A percentile compares a stretch with the other conserved stretches of the same genome.
Conservation (phyloP, 2,797 vertebrate genomes). For the Tragopan temminckii region DNA sequence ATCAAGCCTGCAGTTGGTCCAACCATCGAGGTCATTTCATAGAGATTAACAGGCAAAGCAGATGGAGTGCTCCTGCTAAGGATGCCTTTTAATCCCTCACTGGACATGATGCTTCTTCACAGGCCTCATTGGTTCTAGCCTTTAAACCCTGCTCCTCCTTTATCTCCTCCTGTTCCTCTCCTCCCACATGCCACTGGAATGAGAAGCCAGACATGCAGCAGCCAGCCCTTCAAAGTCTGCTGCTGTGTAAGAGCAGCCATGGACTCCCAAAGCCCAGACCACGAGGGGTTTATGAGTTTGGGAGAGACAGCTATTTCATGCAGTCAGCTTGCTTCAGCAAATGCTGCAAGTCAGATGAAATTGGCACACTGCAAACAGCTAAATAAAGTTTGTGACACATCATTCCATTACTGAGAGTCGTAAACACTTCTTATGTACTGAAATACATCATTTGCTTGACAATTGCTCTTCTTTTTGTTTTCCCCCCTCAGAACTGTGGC, state of each 20-base stretch:
- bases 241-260: neutral
- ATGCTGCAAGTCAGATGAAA: neutral
- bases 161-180: neutral
- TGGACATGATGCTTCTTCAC: neutral
- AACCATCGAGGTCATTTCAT: neutral
- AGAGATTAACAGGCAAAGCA: neutral
- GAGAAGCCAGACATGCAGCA: neutral
- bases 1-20: slow-evolving; percentile 2
- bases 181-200: neutral
- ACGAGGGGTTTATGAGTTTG: neutral
- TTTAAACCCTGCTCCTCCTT: neutral
- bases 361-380: slow-evolving; percentile 12
- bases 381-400: slow-evolving; percentile 45
- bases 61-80: neutral
- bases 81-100: neutral
- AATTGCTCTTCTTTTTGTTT: neutral
- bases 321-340: neutral
- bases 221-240: neutral
- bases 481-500: neutral
- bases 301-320: neutral
- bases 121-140: neutral
- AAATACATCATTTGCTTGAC: neutral
- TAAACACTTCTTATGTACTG: neutral
- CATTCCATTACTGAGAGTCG: slow-evolving; percentile 16
- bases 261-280: neutral